Evolutionary conservation across 2,888 invertebrate species (phyloP), one percentile per base, ranked within the genome.

Genomic region (Ditula angustiorana): DNA sequence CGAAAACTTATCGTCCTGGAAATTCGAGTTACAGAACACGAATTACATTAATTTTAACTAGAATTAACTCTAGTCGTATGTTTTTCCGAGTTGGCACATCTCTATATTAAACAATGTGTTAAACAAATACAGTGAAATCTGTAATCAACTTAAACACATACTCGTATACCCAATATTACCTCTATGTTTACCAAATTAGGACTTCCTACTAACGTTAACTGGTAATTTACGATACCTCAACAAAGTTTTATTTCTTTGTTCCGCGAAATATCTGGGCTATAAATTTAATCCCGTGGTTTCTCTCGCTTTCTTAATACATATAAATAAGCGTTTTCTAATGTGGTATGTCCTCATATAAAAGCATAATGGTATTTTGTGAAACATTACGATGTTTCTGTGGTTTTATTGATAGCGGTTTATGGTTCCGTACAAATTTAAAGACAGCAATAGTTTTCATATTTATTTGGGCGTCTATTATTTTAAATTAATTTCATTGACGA

Each of bases 311-410:
- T 53, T 53, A 11, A 59, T 23, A 52, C 46, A 64, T 64, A 26
- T 58, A 59, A 64, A 37, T 59, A 33, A 57, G 30, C 58, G 16
- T 53, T 59, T 59, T 53, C 64, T 64, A 64, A 64, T 52, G 59
- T 59, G 37, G 50, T 44, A 26, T 37, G 44, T 53, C 41, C 49
- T n/a, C 7, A 46, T 35, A 5, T 46, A 53, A 37, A 35, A 13
- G 13, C 30, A 37, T 46, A 10, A 8, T n/a, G 5, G 41, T 52
- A 24, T 46, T 24, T 46, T 37, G 35, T 23, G 44, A 53, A 46
- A 61, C 23, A 26, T 19, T 61, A 46, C 2, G 53, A 19, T 61
- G 30, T 19, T 11, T 5, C 5, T 3, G 11, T 13, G 10, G 21
- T 11, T 23, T 46, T 41, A 16, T 41, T 16, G 8, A 5, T 16